Base-by-base conservation (phyloP, 2,888 invertebrate genomes). In the Sphaerophoria taeniata region DNA sequence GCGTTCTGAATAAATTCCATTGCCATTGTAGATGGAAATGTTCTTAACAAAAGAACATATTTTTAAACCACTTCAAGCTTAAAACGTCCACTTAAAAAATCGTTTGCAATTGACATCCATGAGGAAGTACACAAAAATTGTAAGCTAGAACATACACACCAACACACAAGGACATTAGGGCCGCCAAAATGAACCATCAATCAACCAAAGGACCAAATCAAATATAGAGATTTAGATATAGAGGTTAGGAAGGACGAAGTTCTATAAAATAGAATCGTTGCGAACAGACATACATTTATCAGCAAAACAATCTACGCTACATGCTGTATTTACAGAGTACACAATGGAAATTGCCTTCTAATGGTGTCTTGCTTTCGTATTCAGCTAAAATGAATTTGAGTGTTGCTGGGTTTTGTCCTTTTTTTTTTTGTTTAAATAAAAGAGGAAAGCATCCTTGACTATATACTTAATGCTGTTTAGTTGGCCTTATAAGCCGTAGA, bases 61-160 rank as follows among this genome's bases (percentile, higher is more conserved):
- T 47, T 43, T 12, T 9, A 74, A 72, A 79, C 71, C 58, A 79
- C 79, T 75, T 31, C 7, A 67, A 75, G 79, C 71, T 79, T 74
- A 84, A 60, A 79, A 84, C 67, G 79, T 75, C 75, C 79, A 67
- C 65, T 84, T 79, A 79, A 84, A 76, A 74, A 74, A 71, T 75
- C 71, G 60, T 79, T 84, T 84, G 83, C 79, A 36, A 71, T 78
- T 84, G 83, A 79, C 83, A 79, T 84, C 74, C 71, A 33, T 45
- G 55, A 36, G 45, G 60, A 73, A 67, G 71, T 67, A 51, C 71
- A 53, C 63, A 58, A 58, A 49, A 39, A 39, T n/a, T 74, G 70
- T 65, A 72, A 43, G 12, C 16, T 58, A n/a, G 9, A 61, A 7
- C 4, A 61, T 36, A 9, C 43, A 12, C 49, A 36, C 14, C 60